phyloP scores from a whole-genome alignment of 1,140 invertebrate species.

The Drosophila nigrodunni region DNA sequence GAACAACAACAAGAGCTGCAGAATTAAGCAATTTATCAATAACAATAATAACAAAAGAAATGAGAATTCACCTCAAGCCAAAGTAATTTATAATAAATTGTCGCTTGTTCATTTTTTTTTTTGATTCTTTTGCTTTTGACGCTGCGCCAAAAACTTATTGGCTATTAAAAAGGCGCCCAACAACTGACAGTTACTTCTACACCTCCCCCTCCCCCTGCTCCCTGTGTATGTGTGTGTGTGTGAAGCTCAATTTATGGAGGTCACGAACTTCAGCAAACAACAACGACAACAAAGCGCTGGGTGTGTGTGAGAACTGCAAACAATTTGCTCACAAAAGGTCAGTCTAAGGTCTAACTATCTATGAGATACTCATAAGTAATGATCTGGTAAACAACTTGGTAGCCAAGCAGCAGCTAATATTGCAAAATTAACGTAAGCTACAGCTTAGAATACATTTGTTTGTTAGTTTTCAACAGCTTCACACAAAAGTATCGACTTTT shows the following conservation, averaged over 20 bases:
- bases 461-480: neutral
- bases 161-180: conserved; percentile 71
- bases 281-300: conserved; percentile 14
- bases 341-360: conserved; percentile 10
- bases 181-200: neutral
- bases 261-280: conserved; percentile 55
- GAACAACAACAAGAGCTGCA: conserved; percentile 4
- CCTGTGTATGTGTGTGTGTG: conserved; percentile 12
- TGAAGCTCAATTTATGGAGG: conserved; percentile 61
- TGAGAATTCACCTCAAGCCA: conserved; percentile 42
- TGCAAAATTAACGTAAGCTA: neutral
- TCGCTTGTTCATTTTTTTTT: conserved; percentile 62
- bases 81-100: conserved; percentile 76
- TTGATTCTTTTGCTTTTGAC: conserved; percentile 38
- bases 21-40: conserved; percentile 71
- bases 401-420: neutral
- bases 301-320: conserved; percentile 26
- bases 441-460: too few species aligned
- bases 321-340: conserved; percentile 29
- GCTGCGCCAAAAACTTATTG: conserved; percentile 52
- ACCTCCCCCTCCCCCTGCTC: too few species aligned
- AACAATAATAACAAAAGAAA: conserved; percentile 63
- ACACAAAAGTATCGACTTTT: neutral
- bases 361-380: conserved; percentile 1
- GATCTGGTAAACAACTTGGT: conserved; percentile 1